A percentile compares a stretch with the other conserved stretches of the same genome.
phyloP scores from a whole-genome alignment of 2,888 invertebrate species.

The Malacosoma neustria region DNA sequence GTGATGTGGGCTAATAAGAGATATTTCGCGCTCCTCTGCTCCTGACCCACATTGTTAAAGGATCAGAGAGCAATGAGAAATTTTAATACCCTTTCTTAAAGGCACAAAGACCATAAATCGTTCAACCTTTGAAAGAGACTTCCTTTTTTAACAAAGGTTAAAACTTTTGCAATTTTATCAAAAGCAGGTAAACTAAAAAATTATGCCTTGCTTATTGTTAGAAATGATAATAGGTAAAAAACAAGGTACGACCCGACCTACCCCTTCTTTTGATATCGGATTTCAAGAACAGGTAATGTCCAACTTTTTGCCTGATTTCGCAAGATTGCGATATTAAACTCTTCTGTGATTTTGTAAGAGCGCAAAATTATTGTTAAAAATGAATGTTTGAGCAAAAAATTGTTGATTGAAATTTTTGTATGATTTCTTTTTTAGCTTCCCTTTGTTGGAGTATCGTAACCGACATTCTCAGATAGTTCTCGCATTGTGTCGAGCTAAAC shows the following conservation, averaged over 20 bases:
- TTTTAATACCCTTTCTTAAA: constrained; percentile 45
- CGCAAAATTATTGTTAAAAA: constrained; percentile 56
- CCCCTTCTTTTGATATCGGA: constrained; percentile 68
- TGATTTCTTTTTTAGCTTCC: constrained; percentile 57
- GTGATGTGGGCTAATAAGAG: constrained; percentile 19
- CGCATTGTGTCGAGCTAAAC: constrained; percentile 59
- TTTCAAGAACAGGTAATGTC: constrained; percentile 71
- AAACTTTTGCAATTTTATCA: constrained; percentile 45
- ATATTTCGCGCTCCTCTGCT: constrained; percentile 19
- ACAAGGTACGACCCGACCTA: constrained; percentile 50
- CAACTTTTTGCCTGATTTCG: constrained; percentile 54
- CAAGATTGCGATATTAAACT: constrained; percentile 54
- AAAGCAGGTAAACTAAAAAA: constrained; percentile 50
- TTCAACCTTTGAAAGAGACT: constrained; percentile 61
- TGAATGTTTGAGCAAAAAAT: constrained; percentile 60
- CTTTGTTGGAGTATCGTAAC: constrained; percentile 62
- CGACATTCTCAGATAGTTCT: constrained; percentile 68
- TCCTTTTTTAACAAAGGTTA: constrained; percentile 58
- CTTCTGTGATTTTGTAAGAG: constrained; percentile 55
- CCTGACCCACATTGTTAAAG: constrained; percentile 53
- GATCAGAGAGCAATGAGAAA: constrained; percentile 54
- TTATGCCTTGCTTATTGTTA: constrained; percentile 26
- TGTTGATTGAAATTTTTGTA: constrained; percentile 46
- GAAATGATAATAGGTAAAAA: constrained; percentile 24
- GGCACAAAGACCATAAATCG: constrained; percentile 33